Conservation (phyloP, 1,140 invertebrate genomes). For the Drosophila rhopaloa region DNA sequence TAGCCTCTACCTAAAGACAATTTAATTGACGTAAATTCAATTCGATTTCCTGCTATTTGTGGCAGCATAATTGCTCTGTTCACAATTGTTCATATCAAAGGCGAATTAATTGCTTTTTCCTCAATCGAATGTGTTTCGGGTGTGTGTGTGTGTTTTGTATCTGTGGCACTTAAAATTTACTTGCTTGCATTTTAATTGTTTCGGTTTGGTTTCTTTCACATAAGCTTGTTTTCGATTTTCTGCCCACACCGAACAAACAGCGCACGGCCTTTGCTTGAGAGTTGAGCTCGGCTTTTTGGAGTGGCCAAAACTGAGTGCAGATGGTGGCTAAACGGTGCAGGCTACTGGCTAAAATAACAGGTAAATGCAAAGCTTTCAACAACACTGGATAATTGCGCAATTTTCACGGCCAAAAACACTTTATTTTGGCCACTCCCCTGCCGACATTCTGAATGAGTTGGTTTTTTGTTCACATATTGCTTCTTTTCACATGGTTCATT, state of each 20-base stretch:
- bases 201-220: conserved; percentile 42
- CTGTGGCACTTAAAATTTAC: conserved; percentile 59
- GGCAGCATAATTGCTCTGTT: conserved; percentile 34
- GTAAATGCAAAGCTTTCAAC: conserved; percentile 29
- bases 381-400: conserved; percentile 9
- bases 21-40: conserved; percentile 28
- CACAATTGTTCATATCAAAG: conserved; percentile 43
- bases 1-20: conserved; percentile 45
- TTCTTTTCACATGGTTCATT: conserved; percentile 49
- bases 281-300: conserved; percentile 30
- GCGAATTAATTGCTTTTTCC: conserved; percentile 47
- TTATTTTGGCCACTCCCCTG: conserved; percentile 55
- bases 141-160: conserved; percentile 26
- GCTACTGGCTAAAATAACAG: conserved; percentile 17
- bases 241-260: conserved; percentile 81
- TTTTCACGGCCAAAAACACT: conserved; percentile 33
- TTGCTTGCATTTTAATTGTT: conserved; percentile 53
- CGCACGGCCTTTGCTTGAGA: conserved; percentile 71
- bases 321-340: conserved; percentile 40
- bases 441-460: conserved; percentile 79
- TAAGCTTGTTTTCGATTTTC: conserved; percentile 48
- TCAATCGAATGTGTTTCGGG: conserved; percentile 25
- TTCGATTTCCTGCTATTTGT: conserved; percentile 44
- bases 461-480: conserved; percentile 51
- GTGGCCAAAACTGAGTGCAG: conserved; percentile 54